phyloP scores from a whole-genome alignment of 2,113 vertebrate species.

The Pseudopodoces humilis region DNA sequence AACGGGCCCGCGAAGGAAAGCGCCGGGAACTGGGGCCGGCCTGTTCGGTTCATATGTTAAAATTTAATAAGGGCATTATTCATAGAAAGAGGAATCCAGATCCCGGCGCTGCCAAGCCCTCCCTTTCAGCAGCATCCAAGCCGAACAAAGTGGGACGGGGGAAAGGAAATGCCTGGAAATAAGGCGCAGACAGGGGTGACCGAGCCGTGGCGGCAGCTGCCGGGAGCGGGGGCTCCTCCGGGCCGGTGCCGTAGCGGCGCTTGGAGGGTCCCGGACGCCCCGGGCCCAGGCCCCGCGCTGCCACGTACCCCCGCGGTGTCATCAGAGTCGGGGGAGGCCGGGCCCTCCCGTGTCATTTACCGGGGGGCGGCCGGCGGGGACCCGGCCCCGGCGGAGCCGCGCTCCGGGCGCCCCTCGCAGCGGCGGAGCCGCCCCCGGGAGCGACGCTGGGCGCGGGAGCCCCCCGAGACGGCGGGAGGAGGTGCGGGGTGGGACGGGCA shows the following conservation, averaged over 20 bases:
- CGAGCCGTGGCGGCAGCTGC: background rate
- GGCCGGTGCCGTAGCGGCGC: background rate
- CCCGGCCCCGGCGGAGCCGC: background rate
- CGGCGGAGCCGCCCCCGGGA: background rate
- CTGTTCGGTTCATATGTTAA: constrained; percentile 48
- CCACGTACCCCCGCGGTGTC: background rate
- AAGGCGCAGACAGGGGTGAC: constrained; percentile 36
- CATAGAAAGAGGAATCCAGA: constrained; percentile 63
- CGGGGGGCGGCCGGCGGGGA: background rate
- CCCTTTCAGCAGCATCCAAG: constrained; percentile 66
- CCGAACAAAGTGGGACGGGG: constrained; percentile 58
- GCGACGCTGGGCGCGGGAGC: background rate
- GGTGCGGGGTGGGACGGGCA: background rate
- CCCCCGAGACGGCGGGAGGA: background rate
- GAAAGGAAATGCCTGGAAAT: constrained; percentile 65
- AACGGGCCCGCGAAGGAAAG: background rate
- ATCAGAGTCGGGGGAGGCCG: background rate
- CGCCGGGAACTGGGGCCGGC: constrained; percentile 13
- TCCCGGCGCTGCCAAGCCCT: constrained; percentile 50
- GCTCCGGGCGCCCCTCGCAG: background rate
- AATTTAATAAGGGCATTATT: constrained; percentile 70
- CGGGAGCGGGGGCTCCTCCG: background rate
- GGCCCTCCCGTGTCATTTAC: background rate
- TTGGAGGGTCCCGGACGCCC: background rate
- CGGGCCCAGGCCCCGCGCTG: background rate